Evolutionary conservation across 2,888 invertebrate species (phyloP).

Genomic region (Agonopterix subpropinquella): DNA sequence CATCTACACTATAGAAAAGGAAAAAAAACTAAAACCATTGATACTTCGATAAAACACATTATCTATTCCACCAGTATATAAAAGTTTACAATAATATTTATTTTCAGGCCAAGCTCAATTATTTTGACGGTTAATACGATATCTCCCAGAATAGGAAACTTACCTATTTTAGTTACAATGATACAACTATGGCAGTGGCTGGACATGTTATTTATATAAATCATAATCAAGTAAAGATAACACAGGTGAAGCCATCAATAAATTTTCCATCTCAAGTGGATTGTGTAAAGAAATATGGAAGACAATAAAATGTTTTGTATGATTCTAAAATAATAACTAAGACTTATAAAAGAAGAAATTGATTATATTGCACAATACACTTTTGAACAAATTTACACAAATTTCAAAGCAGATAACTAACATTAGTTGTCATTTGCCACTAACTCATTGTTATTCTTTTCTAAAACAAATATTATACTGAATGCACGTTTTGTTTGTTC

Average conservation of each 20-base stretch:
- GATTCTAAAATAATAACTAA: constrained; percentile 22
- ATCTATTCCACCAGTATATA: constrained; percentile 11
- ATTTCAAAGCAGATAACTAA: neutral
- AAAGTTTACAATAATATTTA: neutral
- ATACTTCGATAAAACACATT: constrained; percentile 3
- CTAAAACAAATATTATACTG: neutral
- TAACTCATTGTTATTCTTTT: neutral
- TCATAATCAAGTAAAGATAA: constrained; percentile 8
- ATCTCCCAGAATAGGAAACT: constrained; percentile 20
- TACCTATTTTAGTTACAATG: constrained; percentile 23
- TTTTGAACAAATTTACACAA: constrained; percentile 10
- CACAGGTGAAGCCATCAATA: constrained; percentile 6
- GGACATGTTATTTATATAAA: constrained; percentile 22
- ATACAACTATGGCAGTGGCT: constrained; percentile 57
- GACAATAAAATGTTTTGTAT: constrained; percentile 14
- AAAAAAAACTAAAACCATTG: constrained; percentile 10
- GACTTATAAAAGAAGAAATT: constrained; percentile 2
- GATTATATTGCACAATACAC: constrained; percentile 18
- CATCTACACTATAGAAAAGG: constrained; percentile 17
- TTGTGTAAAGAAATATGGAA: constrained; percentile 17
- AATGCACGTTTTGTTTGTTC: too few species aligned
- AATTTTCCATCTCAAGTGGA: neutral
- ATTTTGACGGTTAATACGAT: constrained; percentile 12
- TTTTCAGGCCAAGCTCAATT: constrained; percentile 5
- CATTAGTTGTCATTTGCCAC: too few species aligned